A percentile compares a stretch with the other conserved stretches of the same genome.
Evolutionary conservation across 1,140 invertebrate genomes (phyloP).

Genomic region (Phocides pigmalion): DNA sequence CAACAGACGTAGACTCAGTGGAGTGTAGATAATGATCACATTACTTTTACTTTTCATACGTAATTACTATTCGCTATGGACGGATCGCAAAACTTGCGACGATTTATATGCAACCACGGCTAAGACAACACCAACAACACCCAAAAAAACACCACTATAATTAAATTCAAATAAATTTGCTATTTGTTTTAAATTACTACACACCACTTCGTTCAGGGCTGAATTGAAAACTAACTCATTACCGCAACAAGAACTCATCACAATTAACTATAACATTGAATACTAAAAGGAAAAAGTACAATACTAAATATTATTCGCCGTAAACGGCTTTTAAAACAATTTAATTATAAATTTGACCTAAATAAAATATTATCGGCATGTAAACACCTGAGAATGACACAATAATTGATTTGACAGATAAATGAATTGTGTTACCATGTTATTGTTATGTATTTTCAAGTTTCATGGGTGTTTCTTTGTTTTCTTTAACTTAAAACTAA

Average conservation of each 20-base stretch:
- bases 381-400: conserved; percentile 71
- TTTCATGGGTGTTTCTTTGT: neutral
- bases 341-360: conserved; percentile 55
- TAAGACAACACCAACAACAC: conserved; percentile 46
- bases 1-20: conserved; percentile 36
- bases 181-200: conserved; percentile 61
- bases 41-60: conserved; percentile 73
- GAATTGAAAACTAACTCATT: conserved; percentile 71
- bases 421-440: conserved; percentile 6
- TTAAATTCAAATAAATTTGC: conserved; percentile 59
- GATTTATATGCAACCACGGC: conserved; percentile 42
- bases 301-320: conserved; percentile 49
- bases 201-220: conserved; percentile 65
- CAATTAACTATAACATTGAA: conserved; percentile 51
- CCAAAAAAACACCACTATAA: conserved; percentile 48
- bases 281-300: conserved; percentile 35
- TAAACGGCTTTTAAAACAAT: conserved; percentile 40
- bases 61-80: conserved; percentile 26
- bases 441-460: neutral
- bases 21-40: conserved; percentile 43
- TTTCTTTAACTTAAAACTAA: too few relatives aligned
- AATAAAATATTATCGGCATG: conserved; percentile 56
- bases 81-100: conserved; percentile 41
- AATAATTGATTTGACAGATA: conserved; percentile 38
- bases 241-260: conserved; percentile 78